These are phyloP conservation scores for Holothuria glaberrima DNA, from an alignment of 35 echinoderm and acorn worm genomes.

Conservation along the genomic window DNA sequence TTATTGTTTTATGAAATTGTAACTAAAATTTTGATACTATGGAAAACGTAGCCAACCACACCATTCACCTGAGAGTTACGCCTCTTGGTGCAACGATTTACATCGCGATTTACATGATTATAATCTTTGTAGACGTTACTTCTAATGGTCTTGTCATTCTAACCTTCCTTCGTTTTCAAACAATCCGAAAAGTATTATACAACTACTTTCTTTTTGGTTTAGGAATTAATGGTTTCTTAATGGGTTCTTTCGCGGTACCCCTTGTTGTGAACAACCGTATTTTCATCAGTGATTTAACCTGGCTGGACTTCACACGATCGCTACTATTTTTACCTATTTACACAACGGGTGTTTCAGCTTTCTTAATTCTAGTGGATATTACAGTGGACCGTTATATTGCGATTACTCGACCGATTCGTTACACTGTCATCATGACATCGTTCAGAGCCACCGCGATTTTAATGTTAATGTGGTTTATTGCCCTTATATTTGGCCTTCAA, in stretches of 20 bases:
- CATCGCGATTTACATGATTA: neutral
- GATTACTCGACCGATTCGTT: neutral
- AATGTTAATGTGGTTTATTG: neutral
- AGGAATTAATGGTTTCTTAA: neutral
- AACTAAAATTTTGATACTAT: too few species aligned
- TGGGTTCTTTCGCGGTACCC: neutral
- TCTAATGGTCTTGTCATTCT: conserved; percentile 10
- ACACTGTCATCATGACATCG: neutral
- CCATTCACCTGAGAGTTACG: neutral
- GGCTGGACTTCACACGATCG: neutral
- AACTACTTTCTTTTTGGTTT: conserved; percentile 42
- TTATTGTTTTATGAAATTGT: too few species aligned
- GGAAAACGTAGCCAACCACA: too few species aligned
- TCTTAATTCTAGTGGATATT: neutral
- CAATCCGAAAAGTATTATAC: conserved; percentile 1
- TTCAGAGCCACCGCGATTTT: too few species aligned
- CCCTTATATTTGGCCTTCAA: neutral
- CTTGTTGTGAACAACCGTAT: conserved; percentile 12
- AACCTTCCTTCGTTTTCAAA: neutral
- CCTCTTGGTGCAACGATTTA: neutral
- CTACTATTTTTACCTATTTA: neutral
- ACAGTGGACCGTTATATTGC: conserved; percentile 31
- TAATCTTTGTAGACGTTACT: neutral
- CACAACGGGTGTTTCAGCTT: neutral
- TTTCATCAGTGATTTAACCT: conserved; percentile 10